Conservation (phyloP, 2,797 vertebrate genomes). For the Capromys pilorides region DNA sequence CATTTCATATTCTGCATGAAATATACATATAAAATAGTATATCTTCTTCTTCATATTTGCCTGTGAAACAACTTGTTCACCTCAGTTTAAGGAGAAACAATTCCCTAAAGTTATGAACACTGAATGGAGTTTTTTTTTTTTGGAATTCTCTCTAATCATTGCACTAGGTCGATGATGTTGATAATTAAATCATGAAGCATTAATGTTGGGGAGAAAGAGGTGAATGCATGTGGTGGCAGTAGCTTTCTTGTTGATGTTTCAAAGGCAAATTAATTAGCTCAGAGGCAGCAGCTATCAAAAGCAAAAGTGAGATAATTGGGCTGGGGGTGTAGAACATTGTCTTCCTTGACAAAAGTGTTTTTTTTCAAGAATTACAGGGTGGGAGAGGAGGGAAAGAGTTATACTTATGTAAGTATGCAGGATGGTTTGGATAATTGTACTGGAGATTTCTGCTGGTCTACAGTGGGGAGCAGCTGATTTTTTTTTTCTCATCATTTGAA, state of each 20-base stretch:
- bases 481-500: no score
- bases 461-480: no score
- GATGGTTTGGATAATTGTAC: no score
- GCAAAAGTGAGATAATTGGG: slow-evolving; percentile 63
- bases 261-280: slow-evolving; percentile 56
- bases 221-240: not conserved
- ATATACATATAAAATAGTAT: not conserved
- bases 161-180: slow-evolving; percentile 42
- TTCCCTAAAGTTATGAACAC: not conserved
- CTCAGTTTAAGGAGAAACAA: not conserved
- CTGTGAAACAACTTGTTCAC: not conserved
- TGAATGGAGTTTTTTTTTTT: not conserved
- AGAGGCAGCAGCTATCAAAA: slow-evolving; percentile 6
- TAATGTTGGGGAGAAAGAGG: slow-evolving; percentile 32
- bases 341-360: slow-evolving; percentile 46
- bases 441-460: no score
- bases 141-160: slow-evolving; percentile 55
- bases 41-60: not conserved
- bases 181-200: slow-evolving; percentile 63
- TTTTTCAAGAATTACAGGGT: slow-evolving; percentile 50
- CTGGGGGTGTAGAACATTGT: not conserved
- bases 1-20: not conserved
- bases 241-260: slow-evolving; percentile 25
- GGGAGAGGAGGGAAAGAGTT: no score
- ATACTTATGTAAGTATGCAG: no score